Conservation (phyloP, 2,888 invertebrate species). For the Drosophila kanekoi region DNA sequence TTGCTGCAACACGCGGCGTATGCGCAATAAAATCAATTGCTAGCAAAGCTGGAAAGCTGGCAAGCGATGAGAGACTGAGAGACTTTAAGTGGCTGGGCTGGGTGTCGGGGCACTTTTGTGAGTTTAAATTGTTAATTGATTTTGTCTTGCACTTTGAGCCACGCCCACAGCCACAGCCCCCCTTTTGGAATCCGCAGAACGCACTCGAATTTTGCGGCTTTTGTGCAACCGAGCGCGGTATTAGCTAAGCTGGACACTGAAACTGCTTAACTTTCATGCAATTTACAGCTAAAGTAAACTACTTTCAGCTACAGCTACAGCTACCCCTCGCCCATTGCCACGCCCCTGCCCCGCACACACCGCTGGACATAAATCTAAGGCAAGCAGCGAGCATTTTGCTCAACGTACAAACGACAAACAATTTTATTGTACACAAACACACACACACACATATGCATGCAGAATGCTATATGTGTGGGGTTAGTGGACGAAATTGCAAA, state of each 20-base stretch:
- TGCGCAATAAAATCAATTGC: slow-evolving; percentile 40
- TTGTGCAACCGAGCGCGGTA: slow-evolving; percentile 77
- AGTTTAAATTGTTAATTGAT: slow-evolving; percentile 71
- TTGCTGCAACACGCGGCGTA: slow-evolving; percentile 27
- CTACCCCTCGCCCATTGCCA: background rate
- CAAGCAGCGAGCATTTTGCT: slow-evolving; percentile 67
- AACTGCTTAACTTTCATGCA: slow-evolving; percentile 80
- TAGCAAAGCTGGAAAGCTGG: slow-evolving; percentile 19
- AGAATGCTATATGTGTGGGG: slow-evolving; percentile 76
- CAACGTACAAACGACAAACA: slow-evolving; percentile 75
- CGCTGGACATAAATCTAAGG: slow-evolving; percentile 69
- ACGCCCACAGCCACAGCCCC: background rate
- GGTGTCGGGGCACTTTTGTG: no score
- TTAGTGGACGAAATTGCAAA: slow-evolving; percentile 76
- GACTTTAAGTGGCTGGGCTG: no score
- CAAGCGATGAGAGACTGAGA: background rate
- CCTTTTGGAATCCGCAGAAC: slow-evolving; percentile 2
- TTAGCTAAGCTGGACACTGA: slow-evolving; percentile 77
- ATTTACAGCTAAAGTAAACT: slow-evolving; percentile 77
- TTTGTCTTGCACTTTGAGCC: slow-evolving; percentile 55
- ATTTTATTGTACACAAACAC: slow-evolving; percentile 68
- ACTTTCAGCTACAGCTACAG: slow-evolving; percentile 43
- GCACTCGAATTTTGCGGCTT: slow-evolving; percentile 64
- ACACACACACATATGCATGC: slow-evolving; percentile 33
- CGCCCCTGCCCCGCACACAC: background rate